phyloP scores from a whole-genome alignment of 2,797 vertebrate genomes.

The Paratrypauchen microcephalus region DNA sequence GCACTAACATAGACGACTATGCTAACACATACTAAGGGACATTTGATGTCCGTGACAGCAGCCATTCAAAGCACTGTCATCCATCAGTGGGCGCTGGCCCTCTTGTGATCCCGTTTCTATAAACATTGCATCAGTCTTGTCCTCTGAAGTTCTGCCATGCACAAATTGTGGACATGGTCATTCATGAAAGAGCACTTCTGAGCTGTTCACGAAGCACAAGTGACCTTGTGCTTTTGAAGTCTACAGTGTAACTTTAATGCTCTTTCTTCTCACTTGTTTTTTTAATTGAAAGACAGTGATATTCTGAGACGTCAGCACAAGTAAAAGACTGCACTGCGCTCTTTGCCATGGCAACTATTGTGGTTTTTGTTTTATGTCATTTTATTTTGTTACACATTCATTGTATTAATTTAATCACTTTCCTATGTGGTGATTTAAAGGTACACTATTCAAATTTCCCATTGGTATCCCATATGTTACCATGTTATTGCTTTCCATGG shows the following conservation, averaged over 20 bases:
- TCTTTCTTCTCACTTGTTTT: conserved; percentile 5
- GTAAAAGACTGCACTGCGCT: background rate
- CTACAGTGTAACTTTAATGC: conserved; percentile 24
- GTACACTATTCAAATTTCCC: too few relatives aligned
- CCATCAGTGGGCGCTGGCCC: conserved; percentile 55
- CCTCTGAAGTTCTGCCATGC: conserved; percentile 34
- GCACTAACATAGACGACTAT: conserved; percentile 36
- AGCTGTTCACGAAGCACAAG: conserved; percentile 28
- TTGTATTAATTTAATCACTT: too few relatives aligned
- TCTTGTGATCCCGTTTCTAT: conserved; percentile 48
- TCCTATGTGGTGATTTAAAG: too few relatives aligned
- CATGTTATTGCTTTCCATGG: too few relatives aligned
- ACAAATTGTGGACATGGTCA: conserved; percentile 31
- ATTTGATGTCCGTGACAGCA: conserved; percentile 36
- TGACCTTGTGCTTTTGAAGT: conserved; percentile 55
- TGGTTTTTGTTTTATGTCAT: background rate
- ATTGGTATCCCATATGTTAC: too few relatives aligned
- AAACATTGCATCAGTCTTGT: conserved; percentile 51
- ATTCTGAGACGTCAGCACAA: conserved; percentile 10
- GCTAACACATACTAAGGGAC: conserved; percentile 52
- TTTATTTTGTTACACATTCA: too few relatives aligned
- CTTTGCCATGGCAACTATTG: background rate
- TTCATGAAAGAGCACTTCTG: conserved; percentile 45
- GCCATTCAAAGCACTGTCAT: conserved; percentile 57
- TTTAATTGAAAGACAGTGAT: conserved; percentile 20